Evolutionary conservation across 2,113 vertebrate genomes (phyloP).

Genomic region (Myotis davidii): DNA sequence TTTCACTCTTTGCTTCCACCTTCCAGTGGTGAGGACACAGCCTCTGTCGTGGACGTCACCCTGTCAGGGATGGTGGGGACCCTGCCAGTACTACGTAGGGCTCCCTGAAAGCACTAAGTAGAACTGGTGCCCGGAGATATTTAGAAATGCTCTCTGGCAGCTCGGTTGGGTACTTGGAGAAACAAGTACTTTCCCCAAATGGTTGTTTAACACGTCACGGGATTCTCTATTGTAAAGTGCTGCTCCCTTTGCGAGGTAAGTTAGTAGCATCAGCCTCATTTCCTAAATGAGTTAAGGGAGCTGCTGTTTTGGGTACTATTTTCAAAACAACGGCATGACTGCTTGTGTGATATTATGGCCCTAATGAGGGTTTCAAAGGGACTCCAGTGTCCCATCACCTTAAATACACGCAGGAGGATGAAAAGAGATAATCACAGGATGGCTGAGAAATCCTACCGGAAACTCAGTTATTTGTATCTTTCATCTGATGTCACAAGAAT

Average conservation of each 20-base stretch:
- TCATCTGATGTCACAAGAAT: background rate
- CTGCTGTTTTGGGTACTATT: background rate
- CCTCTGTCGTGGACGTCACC: background rate
- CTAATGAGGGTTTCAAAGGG: background rate
- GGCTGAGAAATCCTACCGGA: constrained; percentile 5
- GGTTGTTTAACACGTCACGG: background rate
- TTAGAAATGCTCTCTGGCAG: background rate
- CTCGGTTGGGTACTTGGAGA: background rate
- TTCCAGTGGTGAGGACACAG: background rate
- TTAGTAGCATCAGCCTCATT: background rate
- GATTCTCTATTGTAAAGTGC: background rate
- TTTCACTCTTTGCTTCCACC: background rate
- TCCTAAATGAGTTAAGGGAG: constrained; percentile 32
- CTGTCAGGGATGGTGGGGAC: background rate
- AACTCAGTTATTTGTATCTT: background rate
- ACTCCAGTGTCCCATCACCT: background rate
- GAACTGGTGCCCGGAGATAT: background rate
- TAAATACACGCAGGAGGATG: background rate
- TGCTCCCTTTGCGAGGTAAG: background rate
- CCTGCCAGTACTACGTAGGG: too few relatives aligned
- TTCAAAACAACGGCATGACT: background rate
- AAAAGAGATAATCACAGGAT: constrained; percentile 27
- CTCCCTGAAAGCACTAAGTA: background rate
- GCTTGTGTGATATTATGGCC: background rate
- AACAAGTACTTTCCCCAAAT: background rate